Conservation (phyloP, 2,888 invertebrate genomes). For the Calameuta pallipes region DNA sequence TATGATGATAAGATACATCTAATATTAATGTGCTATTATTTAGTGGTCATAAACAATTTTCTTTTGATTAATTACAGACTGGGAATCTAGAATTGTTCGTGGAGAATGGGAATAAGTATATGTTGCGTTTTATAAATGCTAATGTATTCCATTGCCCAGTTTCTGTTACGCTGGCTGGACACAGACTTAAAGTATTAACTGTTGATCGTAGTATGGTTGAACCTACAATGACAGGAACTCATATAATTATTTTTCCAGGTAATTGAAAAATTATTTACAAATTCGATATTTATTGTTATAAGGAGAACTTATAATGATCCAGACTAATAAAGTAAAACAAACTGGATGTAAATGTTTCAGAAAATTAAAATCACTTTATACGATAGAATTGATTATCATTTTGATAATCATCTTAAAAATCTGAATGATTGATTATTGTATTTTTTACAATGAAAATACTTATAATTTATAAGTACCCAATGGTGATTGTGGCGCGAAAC, state of each 20-base stretch:
- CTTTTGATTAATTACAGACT: conserved; percentile 27
- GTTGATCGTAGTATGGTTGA: conserved; percentile 69
- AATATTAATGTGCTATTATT: background rate
- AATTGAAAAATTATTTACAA: conserved; percentile 27
- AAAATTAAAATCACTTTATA: background rate
- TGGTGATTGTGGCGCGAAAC: background rate
- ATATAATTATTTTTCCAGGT: conserved; percentile 69
- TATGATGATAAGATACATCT: conserved; percentile 19
- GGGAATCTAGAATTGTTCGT: conserved; percentile 47
- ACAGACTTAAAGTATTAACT: conserved; percentile 68
- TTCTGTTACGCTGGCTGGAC: conserved; percentile 66
- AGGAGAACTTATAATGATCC: background rate
- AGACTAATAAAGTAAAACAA: background rate
- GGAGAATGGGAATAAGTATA: conserved; percentile 67
- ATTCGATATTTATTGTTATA: background rate
- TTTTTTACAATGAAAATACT: background rate
- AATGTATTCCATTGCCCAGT: conserved; percentile 71
- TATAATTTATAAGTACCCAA: background rate
- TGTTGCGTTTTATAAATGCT: conserved; percentile 70
- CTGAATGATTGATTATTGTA: background rate
- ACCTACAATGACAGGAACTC: conserved; percentile 60
- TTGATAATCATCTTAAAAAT: background rate
- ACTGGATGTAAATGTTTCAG: background rate
- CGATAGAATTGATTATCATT: background rate
- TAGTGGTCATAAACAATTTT: conserved; percentile 2